Evolutionary conservation across 2,797 vertebrate genomes (phyloP).

Genomic region (Thalassophryne amazonica): DNA sequence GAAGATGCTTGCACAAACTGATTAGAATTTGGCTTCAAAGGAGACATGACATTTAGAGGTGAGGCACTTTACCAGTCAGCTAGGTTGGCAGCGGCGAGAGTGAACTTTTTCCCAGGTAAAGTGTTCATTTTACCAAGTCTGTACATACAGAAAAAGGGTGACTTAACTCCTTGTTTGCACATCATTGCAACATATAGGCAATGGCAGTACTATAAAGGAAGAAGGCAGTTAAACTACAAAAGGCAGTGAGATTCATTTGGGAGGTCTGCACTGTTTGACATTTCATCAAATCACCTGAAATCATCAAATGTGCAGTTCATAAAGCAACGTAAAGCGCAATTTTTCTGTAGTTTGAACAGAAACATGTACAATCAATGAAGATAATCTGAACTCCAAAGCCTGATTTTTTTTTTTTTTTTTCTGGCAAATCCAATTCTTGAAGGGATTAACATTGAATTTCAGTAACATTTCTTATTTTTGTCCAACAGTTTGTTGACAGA

Average conservation of each 20-base stretch:
- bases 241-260: slow-evolving; percentile 36
- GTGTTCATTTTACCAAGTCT: slow-evolving; percentile 46
- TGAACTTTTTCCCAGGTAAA: slow-evolving; percentile 36
- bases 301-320: too few relatives aligned
- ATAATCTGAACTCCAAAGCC: too few relatives aligned
- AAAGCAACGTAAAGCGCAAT: too few relatives aligned
- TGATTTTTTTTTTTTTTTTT: too few relatives aligned
- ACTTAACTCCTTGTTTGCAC: slow-evolving; percentile 43
- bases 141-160: slow-evolving; percentile 35
- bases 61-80: slow-evolving; percentile 21
- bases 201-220: slow-evolving; percentile 33
- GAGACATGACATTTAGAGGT: slow-evolving; percentile 29
- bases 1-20: slow-evolving; percentile 18
- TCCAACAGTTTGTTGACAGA: neutral
- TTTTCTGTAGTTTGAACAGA: neutral
- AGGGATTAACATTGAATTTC: slow-evolving; percentile 3
- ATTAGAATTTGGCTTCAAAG: slow-evolving; percentile 23
- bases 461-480: neutral
- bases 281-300: too few relatives aligned
- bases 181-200: slow-evolving; percentile 25
- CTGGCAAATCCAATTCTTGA: slow-evolving; percentile 1
- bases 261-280: too few relatives aligned
- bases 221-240: slow-evolving; percentile 39
- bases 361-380: neutral
- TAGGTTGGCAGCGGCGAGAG: slow-evolving; percentile 30